Evolutionary conservation across 2,113 vertebrate genomes (phyloP), one percentile per base, ranked within the genome.

Genomic region (Cheilinus undulatus): DNA sequence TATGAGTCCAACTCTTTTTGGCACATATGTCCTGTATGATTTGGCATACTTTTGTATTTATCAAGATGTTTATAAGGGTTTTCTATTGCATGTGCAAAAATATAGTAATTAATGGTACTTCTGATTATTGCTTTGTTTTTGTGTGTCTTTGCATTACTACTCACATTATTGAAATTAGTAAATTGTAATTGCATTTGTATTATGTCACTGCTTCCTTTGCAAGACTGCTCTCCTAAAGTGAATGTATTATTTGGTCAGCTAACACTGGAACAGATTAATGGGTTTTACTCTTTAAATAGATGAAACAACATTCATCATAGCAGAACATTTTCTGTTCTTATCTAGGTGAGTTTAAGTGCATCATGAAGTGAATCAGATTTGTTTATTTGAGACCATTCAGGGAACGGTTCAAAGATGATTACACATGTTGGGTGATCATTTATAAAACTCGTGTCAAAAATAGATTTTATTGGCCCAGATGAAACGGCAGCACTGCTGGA

Each of bases 381-480:
- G 11, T 53, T 75, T 22, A 20, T 34, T 19, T 32, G 4, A 57
- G 46, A 50, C 19, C 12, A 1, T 7, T 51, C 20, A 26, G 51
- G 3, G 57, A 60, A 72, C 14, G 27, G 28, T 32, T 26, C 22
- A 46, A 30, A 54, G 49, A 42, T 54, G 22, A 78, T 32, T 73
- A 65, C 17, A 46, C 24, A 57, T 62, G 46, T 53, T 48, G 2
- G 9, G 2, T 32, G 28, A 63, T 73, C 20, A 79, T 74, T 73
- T 69, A 48, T 66, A 28, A 59, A 62, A 36, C 0, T 34, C 1
- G 8, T 51, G 20, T 70, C 23, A 52, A 49, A 81, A 77, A 78
- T 62, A 81, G 65, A 48, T 64, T 65, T 60, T 27, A 53, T 68
- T 54, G 62, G 61, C 52, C n/a, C 19, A 3, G 26, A 74, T 23